These are phyloP conservation scores for Dorcus hopei DNA, from an alignment of 2,888 invertebrate species.

Conservation along the genomic window DNA sequence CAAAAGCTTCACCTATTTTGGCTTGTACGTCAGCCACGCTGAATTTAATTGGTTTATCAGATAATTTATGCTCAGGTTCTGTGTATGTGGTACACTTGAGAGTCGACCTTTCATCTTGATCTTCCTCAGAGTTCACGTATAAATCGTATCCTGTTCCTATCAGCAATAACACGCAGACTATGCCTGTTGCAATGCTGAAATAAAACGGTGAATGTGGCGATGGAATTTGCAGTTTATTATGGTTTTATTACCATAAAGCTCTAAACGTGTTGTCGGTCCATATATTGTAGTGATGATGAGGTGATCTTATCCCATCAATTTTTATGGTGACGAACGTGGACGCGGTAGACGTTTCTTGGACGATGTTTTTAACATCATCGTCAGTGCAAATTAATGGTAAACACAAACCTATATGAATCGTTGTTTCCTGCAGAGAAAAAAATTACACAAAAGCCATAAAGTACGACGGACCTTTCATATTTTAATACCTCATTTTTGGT, in stretches of 20 bases:
- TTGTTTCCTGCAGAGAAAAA: constrained; percentile 56
- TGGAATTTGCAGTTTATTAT: background rate
- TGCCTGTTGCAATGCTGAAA: constrained; percentile 53
- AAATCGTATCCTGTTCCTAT: constrained; percentile 72
- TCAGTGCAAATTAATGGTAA: constrained; percentile 67
- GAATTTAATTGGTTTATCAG: constrained; percentile 34
- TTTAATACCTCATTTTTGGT: constrained; percentile 33
- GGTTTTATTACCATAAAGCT: constrained; percentile 58
- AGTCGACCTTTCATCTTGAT: constrained; percentile 47
- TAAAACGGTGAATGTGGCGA: background rate
- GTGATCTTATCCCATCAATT: constrained; percentile 66
- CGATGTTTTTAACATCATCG: constrained; percentile 58
- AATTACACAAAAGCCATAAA: background rate
- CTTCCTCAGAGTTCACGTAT: constrained; percentile 53
- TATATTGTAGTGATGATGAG: constrained; percentile 63
- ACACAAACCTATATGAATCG: constrained; percentile 73
- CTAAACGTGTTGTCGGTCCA: constrained; percentile 69
- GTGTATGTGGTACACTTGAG: constrained; percentile 52
- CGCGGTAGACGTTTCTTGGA: constrained; percentile 54
- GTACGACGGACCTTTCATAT: background rate
- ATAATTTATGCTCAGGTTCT: constrained; percentile 33
- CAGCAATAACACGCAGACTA: constrained; percentile 57
- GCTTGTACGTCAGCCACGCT: constrained; percentile 44
- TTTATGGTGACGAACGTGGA: constrained; percentile 52
- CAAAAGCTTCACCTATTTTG: constrained; percentile 34